Conservation (phyloP, 2,113 vertebrate genomes). For the Hypomesus transpacificus region DNA sequence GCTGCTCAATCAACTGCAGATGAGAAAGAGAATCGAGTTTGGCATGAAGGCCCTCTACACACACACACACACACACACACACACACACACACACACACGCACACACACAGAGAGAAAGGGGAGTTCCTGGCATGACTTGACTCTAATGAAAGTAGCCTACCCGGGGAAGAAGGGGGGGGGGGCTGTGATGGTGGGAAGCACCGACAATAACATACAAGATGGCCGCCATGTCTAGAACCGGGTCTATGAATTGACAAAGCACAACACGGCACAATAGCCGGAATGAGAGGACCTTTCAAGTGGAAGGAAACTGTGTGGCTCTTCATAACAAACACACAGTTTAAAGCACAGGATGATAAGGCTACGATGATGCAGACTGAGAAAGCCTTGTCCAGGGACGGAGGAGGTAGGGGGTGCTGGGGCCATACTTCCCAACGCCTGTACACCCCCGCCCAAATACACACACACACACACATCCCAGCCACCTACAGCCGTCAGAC, state of each 20-base stretch:
- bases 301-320: conserved; percentile 38
- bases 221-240: conserved; percentile 11
- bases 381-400: conserved; percentile 34
- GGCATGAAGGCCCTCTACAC: not conserved
- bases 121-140: not conserved
- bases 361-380: conserved; percentile 40
- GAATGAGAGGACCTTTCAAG: conserved; percentile 52
- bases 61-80: not conserved
- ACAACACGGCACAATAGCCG: conserved; percentile 38
- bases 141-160: conserved; percentile 24
- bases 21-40: conserved; percentile 19
- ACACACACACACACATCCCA: too few species aligned
- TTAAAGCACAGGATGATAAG: conserved; percentile 46
- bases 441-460: too few species aligned
- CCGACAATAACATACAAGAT: conserved; percentile 28
- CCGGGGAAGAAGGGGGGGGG: conserved; percentile 7
- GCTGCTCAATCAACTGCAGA: conserved; percentile 2
- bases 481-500: too few species aligned
- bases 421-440: conserved; percentile 9
- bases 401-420: too few species aligned
- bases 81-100: not conserved
- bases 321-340: conserved; percentile 40
- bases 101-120: not conserved
- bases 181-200: not conserved
- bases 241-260: conserved; percentile 24